A percentile compares a stretch with the other conserved stretches of the same genome.
These are phyloP conservation scores for Gymnorhina tibicen DNA, from an alignment of 2,113 vertebrate species.

Conservation along the genomic window DNA sequence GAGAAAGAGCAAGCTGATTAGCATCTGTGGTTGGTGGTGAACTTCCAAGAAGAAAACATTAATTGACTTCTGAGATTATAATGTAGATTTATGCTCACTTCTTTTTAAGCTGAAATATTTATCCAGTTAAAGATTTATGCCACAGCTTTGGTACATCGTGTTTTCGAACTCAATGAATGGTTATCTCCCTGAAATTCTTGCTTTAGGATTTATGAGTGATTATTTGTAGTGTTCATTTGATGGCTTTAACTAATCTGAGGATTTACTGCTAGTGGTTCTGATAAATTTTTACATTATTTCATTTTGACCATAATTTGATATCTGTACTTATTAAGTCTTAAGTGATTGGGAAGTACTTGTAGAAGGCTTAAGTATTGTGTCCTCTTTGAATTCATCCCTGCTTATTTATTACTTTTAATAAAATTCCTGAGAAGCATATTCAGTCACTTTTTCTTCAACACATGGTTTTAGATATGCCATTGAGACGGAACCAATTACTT, in stretches of 20 bases:
- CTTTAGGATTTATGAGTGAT: neutral
- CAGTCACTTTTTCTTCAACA: neutral
- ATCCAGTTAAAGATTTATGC: neutral
- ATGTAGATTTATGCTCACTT: neutral
- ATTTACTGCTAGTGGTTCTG: neutral
- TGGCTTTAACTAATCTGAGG: neutral
- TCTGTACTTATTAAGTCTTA: neutral
- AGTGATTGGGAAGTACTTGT: neutral
- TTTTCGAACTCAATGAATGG: neutral
- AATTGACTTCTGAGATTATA: neutral
- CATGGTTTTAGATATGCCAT: neutral
- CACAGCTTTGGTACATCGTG: rapidly evolving
- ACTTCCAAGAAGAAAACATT: neutral
- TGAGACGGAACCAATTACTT: neutral
- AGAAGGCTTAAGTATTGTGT: neutral
- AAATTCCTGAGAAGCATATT: neutral
- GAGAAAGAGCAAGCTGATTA: neutral
- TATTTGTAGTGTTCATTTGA: neutral
- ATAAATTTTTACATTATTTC: neutral
- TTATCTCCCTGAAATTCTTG: neutral
- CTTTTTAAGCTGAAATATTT: neutral
- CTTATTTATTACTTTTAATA: neutral
- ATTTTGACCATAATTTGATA: neutral
- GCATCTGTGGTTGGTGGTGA: neutral
- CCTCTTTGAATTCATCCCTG: neutral